Evolutionary conservation across 2,113 vertebrate species (phyloP).

Genomic region (Hippocampus comes): DNA sequence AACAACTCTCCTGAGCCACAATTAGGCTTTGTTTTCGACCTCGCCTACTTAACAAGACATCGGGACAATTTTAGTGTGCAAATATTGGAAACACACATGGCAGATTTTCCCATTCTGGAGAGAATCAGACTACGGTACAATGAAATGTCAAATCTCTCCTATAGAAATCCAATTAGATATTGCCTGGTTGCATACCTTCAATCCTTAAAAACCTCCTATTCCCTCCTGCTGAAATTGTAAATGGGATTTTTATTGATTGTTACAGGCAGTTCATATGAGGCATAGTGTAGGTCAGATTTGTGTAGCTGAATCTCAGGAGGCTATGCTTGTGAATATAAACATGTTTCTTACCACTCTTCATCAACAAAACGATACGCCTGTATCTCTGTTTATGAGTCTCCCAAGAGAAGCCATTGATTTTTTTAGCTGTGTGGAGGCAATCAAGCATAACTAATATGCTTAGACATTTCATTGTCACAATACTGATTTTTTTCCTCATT

Average conservation of each 20-base stretch:
- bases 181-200: background rate
- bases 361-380: conserved; percentile 15
- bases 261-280: conserved; percentile 16
- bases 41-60: conserved; percentile 57
- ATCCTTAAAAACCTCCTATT: background rate
- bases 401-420: background rate
- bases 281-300: conserved; percentile 8
- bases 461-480: conserved; percentile 7
- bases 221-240: background rate
- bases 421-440: background rate
- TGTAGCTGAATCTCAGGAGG: conserved; percentile 7
- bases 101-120: conserved; percentile 20
- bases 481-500: background rate
- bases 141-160: background rate
- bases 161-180: background rate
- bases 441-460: conserved; percentile 20
- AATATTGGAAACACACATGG: conserved; percentile 23
- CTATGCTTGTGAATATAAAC: conserved; percentile 7
- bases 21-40: conserved; percentile 35
- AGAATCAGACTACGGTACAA: background rate
- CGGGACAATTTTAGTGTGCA: conserved; percentile 51
- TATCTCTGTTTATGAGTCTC: conserved; percentile 14
- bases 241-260: conserved; percentile 9
- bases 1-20: conserved; percentile 19
- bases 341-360: conserved; percentile 21